Percentiles rank a stretch among this genome's conserved stretches.
Conservation (phyloP, 2,113 vertebrate species). For the human region DNA sequence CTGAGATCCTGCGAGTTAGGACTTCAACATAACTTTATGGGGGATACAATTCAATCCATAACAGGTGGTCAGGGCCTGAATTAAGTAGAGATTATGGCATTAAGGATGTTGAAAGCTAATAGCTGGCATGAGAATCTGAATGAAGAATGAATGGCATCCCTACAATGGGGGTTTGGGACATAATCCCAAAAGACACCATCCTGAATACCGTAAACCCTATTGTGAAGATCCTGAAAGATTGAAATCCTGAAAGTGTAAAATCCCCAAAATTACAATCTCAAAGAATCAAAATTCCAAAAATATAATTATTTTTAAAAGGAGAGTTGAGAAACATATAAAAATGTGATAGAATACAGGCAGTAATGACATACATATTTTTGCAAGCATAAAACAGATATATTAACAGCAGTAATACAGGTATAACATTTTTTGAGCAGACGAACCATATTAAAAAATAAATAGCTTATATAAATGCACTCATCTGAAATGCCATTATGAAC, state of each 20-base stretch:
- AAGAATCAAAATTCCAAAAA: background rate
- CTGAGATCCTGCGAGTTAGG: background rate
- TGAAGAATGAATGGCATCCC: background rate
- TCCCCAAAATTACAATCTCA: background rate
- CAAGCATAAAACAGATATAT: background rate
- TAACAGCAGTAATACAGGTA: background rate
- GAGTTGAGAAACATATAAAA: background rate
- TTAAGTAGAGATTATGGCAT: background rate
- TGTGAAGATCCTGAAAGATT: background rate
- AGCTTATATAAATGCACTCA: background rate
- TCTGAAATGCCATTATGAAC: background rate
- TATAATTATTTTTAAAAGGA: background rate
- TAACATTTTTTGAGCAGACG: background rate
- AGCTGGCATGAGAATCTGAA: background rate
- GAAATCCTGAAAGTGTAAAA: background rate
- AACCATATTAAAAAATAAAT: background rate
- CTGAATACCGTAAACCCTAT: background rate
- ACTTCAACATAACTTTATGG: background rate
- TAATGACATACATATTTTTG: background rate
- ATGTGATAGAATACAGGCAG: background rate
- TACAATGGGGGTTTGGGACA: background rate
- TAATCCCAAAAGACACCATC: background rate
- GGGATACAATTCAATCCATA: background rate
- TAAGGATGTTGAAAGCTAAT: background rate
- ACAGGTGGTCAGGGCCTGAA: background rate